These are phyloP conservation scores for Temnothorax curvispinosus DNA, from an alignment of 1,140 invertebrate genomes.

Conservation along the genomic window DNA sequence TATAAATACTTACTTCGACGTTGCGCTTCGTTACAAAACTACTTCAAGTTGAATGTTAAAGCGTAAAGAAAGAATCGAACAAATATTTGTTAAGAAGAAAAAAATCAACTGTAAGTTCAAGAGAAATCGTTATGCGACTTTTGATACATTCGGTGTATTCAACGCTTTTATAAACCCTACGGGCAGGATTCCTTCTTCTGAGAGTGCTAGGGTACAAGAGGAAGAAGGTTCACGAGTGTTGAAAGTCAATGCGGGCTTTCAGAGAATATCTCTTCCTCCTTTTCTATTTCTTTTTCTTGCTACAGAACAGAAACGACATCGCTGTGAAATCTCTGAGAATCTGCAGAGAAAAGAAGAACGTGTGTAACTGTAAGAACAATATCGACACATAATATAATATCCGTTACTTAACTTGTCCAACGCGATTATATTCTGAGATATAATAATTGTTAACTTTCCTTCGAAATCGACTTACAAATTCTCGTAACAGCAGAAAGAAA, in stretches of 20 bases:
- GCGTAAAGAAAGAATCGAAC: background rate
- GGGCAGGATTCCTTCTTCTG: constrained; percentile 9
- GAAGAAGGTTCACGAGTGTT: constrained; percentile 52
- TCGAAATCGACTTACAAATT: background rate
- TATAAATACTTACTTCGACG: background rate
- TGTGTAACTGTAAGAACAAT: constrained; percentile 22
- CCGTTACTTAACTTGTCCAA: background rate
- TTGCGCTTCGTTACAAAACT: background rate
- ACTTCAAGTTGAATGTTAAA: background rate
- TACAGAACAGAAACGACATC: constrained; percentile 16
- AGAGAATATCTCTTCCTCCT: constrained; percentile 39
- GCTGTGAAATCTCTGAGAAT: constrained; percentile 16
- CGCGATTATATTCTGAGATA: background rate
- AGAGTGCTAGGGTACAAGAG: constrained; percentile 31
- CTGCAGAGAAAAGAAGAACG: constrained; percentile 5
- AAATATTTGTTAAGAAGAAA: background rate
- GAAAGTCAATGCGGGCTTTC: constrained; percentile 67
- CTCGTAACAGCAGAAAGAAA: background rate
- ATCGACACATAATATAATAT: constrained; percentile 4
- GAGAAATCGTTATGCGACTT: background rate
- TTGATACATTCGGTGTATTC: constrained; percentile 25
- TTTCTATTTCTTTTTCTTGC: background rate
- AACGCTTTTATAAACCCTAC: constrained; percentile 41
- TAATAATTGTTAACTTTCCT: constrained; percentile 1
- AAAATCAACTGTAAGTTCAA: background rate